These are phyloP conservation scores for Andrena fulva DNA, from an alignment of 2,888 invertebrate species.

Conservation along the genomic window DNA sequence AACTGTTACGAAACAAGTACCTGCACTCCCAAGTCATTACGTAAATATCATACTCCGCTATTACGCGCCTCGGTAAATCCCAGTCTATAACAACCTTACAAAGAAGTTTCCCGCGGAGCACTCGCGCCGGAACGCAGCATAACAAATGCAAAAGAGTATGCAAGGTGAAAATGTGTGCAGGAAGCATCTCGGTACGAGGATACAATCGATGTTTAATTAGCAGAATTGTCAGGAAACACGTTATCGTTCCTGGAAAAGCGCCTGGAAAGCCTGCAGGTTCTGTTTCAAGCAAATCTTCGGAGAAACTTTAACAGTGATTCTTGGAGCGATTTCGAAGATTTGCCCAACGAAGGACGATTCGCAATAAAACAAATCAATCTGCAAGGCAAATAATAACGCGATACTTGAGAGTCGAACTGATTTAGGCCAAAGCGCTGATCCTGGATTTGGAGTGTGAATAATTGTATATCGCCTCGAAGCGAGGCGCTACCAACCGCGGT, in stretches of 20 bases:
- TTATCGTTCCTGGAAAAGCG: conserved; percentile 18
- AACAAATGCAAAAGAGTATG: background rate
- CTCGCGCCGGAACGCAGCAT: too few species aligned
- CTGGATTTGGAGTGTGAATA: background rate
- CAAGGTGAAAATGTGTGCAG: background rate
- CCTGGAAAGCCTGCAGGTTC: background rate
- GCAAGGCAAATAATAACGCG: conserved; percentile 32
- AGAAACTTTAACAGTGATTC: conserved; percentile 4
- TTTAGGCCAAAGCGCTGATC: conserved; percentile 30
- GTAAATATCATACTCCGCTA: background rate
- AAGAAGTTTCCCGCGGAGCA: background rate
- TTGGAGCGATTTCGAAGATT: background rate
- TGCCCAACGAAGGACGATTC: background rate
- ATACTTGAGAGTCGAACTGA: conserved; percentile 23
- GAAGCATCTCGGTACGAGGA: background rate
- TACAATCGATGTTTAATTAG: conserved; percentile 36
- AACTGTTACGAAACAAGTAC: background rate
- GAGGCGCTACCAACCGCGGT: conserved; percentile 13
- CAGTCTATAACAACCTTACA: background rate
- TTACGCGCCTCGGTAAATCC: background rate
- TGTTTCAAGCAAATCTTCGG: conserved; percentile 9
- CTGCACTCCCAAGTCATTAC: background rate
- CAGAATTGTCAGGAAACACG: conserved; percentile 48
- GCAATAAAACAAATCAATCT: background rate
- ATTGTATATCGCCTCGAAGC: conserved; percentile 8